Base-by-base conservation (phyloP, 1,140 invertebrate species). In the Solenopsis invicta region DNA sequence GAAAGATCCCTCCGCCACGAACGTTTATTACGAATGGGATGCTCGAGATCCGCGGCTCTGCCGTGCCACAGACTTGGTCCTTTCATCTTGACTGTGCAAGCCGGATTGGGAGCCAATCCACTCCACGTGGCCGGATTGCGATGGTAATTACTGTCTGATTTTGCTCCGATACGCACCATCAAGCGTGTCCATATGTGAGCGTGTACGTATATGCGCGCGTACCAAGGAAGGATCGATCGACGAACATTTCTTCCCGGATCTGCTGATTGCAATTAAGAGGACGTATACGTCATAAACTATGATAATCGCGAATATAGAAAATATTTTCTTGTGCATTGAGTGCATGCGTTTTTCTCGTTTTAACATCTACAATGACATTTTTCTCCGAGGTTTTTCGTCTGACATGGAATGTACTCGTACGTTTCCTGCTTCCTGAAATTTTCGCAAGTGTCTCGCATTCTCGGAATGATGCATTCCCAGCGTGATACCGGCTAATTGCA, bases 81-180 rank as follows among this genome's bases (percentile, higher is more conserved):
- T 62, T 74, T 72, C 81, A 61, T 48, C 56, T 74, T 41, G 41
- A 9, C 54, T 84, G 61, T 74, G 80, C 69, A 61, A 61, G 24
- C 52, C 37, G 34, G 16, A 29, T 80, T n/a, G 66, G 37, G 34
- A 81, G 67, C 64, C 81, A 84, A 88, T 87, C 37, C 85, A 77
- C 75, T 77, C 45, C 66, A 12, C 54, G 75, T 78, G 69, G 72
- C 54, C 85, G 87, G 85, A 92, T 93, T 89, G 86, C 84, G 71
- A 61, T 81, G 78, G 87, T 93, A 93, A 93, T 93, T 93, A 91
- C 90, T 91, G 84, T 77, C 91, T 86, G 88, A 93, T 90, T 89
- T 86, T 78, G 75, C 82, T 78, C 59, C 80, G 84, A 86, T 85
- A 89, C 87, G 85, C 90, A 89, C 69, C 48, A 74, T 62, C 54